Conservation (phyloP, 92 coral and sea anemone species). For the Paragorgia papillata region DNA sequence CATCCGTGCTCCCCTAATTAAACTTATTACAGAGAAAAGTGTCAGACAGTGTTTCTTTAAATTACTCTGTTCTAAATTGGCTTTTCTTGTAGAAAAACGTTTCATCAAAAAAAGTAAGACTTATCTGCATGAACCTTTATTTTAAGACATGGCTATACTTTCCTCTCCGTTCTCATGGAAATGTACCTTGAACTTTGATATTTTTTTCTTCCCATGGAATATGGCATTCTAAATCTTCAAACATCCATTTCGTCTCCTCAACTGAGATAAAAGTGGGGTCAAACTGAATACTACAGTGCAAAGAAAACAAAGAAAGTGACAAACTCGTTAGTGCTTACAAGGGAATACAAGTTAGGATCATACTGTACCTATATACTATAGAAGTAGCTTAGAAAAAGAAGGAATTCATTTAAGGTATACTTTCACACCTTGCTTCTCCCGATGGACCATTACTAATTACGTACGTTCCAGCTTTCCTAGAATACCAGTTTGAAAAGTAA, state of each 20-base stretch:
- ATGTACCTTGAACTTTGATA: conserved; percentile 69
- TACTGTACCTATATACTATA: too few species aligned
- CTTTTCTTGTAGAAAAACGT: too few species aligned
- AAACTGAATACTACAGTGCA: conserved; percentile 47
- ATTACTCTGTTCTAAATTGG: too few species aligned
- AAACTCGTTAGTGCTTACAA: not conserved
- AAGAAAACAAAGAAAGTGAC: not conserved
- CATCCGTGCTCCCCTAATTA: too few species aligned
- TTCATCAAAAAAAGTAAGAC: too few species aligned
- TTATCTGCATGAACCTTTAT: too few species aligned
- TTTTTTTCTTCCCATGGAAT: conserved; percentile 76
- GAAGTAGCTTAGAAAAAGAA: not conserved
- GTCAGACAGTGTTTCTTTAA: too few species aligned
- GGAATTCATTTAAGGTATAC: not conserved
- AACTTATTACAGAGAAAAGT: too few species aligned
- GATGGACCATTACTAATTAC: conserved; percentile 64
- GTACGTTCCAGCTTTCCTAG: conserved; percentile 56
- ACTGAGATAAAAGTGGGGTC: conserved; percentile 55
- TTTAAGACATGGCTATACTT: too few species aligned
- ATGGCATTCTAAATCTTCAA: conserved; percentile 67
- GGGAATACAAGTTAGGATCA: too few species aligned
- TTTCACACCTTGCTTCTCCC: conserved; percentile 57
- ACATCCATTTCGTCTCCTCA: conserved; percentile 81
- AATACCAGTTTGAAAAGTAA: too few species aligned
- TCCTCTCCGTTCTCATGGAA: too few species aligned